phyloP scores from a whole-genome alignment of 2,888 invertebrate genomes.

The Achlya flavicornis region DNA sequence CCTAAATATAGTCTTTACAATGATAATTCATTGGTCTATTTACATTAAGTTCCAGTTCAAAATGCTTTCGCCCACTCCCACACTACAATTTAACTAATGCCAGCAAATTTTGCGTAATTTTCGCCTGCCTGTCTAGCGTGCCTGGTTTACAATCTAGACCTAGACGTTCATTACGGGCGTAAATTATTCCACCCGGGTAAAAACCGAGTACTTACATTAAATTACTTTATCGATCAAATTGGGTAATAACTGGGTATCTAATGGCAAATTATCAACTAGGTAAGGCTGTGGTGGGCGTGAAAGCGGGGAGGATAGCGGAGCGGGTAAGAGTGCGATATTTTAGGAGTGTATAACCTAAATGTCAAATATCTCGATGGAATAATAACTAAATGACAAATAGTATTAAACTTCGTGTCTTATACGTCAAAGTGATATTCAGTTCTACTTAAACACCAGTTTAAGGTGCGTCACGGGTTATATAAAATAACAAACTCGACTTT shows the following conservation, averaged over 20 bases:
- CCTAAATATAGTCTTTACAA: too few relatives aligned
- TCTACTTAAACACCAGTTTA: too few relatives aligned
- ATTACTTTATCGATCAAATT: background rate
- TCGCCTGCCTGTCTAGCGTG: conserved; percentile 19
- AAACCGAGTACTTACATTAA: background rate
- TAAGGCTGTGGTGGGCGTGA: background rate
- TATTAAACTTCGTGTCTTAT: too few relatives aligned
- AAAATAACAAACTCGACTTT: too few relatives aligned
- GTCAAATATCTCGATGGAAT: too few relatives aligned
- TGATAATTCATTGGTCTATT: background rate
- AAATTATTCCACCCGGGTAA: background rate
- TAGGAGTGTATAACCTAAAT: too few relatives aligned
- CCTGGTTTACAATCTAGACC: background rate
- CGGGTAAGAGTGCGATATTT: background rate
- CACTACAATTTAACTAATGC: background rate
- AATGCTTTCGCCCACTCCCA: background rate
- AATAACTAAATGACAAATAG: too few relatives aligned
- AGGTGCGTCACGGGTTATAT: too few relatives aligned
- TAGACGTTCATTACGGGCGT: background rate
- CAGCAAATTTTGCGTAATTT: conserved; percentile 47
- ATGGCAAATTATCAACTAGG: background rate
- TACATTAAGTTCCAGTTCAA: background rate
- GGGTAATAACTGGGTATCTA: background rate
- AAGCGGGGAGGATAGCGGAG: background rate
- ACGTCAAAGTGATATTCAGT: too few relatives aligned